Base-by-base conservation (phyloP, 2,113 vertebrate species). In the Ramphastos sulfuratus region DNA sequence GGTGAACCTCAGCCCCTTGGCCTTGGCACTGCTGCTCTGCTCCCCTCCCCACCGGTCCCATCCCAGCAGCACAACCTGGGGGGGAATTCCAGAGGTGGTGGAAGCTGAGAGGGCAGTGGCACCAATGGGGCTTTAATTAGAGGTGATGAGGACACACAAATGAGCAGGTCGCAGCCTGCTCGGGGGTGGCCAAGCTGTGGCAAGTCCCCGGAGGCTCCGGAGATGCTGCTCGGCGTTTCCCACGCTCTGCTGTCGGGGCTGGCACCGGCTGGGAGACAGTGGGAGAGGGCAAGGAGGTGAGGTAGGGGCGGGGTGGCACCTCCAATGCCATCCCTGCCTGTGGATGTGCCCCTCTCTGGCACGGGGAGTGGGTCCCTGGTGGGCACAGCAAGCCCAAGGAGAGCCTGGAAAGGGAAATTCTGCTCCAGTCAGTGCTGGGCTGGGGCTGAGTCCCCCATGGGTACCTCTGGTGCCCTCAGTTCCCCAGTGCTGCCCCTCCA, bases 51-150 rank as follows among this genome's bases (percentile, higher is more conserved):
- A 1, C 25, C 24, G 14, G 48, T 11, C 2, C 6, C n/a, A 20
- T 28, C 63, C 82, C 1, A 2, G 55, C 60, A 21, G 42, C 27
- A 1, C 25, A 21, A 21, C 16, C 25, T 0, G 82, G 37, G 37
- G 37, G 94, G 93, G 90, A 91, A 90, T 95, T 95, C 90, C 90
- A 55, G 77, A 66, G 75, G 6, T 4, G 13, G 4, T 5, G 52
- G 18, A 48, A 17, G 3, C 60, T 4, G 13, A 5, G 7, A 37
- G 44, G 74, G 58, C 8, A 7, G 11, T 33, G 55, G 54, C 12
- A 75, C 7, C 25, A 14, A 67, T 18, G 0, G 37, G 20, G 58
- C 13, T 74, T 91, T 80, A 73, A 77, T 87, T 89, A 93, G 90
- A 46, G 64, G 72, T 50, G 82, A 87, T 0, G 72, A 80, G 39